Percentiles rank a stretch among this genome's conserved stretches.
phyloP scores from a whole-genome alignment of 2,888 invertebrate genomes.

The Dasypogon diadema region DNA sequence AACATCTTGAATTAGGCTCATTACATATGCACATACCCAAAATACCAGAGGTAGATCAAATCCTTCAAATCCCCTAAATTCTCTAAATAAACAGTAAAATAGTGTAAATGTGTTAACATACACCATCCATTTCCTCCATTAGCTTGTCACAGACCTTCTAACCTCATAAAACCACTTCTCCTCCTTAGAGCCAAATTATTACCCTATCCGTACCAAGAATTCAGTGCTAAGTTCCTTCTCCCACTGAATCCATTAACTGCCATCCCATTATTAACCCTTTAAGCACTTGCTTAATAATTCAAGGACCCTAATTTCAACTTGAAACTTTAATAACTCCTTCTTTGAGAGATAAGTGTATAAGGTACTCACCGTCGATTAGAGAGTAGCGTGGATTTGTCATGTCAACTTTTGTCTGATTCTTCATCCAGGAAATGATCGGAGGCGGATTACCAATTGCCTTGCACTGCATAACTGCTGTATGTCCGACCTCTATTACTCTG shows the following conservation, averaged over 20 bases:
- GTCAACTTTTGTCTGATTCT: conserved; percentile 91
- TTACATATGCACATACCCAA: too few relatives aligned
- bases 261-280: conserved; percentile 15
- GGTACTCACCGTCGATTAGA: conserved; percentile 78
- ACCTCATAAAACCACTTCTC: not conserved
- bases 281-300: conserved; percentile 11
- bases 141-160: not conserved
- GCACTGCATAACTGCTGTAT: conserved; percentile 90
- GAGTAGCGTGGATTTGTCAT: conserved; percentile 87
- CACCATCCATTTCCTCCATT: not conserved
- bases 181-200: too few relatives aligned
- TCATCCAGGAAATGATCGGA: conserved; percentile 90
- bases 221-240: not conserved
- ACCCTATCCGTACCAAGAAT: too few relatives aligned
- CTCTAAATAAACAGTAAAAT: too few relatives aligned
- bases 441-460: conserved; percentile 87
- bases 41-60: too few relatives aligned
- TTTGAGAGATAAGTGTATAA: not conserved
- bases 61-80: too few relatives aligned
- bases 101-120: too few relatives aligned
- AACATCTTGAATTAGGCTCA: too few relatives aligned
- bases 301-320: not conserved
- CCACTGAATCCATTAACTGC: conserved; percentile 19
- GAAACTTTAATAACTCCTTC: not conserved
- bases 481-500: conserved; percentile 96